phyloP scores from a whole-genome alignment of 2,797 vertebrate species.

The Antennarius maculatus region DNA sequence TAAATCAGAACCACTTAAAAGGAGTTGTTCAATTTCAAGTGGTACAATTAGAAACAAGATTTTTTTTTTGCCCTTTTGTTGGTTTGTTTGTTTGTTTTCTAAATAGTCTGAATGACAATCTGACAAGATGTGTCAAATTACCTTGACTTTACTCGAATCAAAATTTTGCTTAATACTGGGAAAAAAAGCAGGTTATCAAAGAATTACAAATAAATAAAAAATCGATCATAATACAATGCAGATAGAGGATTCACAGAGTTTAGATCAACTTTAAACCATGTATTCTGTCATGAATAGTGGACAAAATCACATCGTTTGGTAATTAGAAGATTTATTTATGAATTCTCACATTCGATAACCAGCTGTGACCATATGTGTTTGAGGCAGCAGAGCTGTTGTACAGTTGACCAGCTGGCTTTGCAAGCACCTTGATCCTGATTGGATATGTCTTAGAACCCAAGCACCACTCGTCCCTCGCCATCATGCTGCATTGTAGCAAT shows the following conservation, averaged over 20 bases:
- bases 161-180: not conserved
- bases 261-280: not conserved
- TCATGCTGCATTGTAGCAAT: no score
- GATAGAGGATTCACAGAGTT: not conserved
- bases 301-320: no score
- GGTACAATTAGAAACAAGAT: not conserved
- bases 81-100: not conserved
- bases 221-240: not conserved
- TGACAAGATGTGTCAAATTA: not conserved
- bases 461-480: no score
- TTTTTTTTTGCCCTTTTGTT: not conserved
- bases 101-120: not conserved
- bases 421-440: no score
- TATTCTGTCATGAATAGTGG: not conserved
- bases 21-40: not conserved
- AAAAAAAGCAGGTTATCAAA: conserved; percentile 1
- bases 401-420: no score
- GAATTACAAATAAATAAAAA: no score
- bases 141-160: not conserved
- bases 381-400: no score
- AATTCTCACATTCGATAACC: no score
- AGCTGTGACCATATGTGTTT: not conserved
- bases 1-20: no score
- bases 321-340: not conserved
- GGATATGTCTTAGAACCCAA: no score